phyloP scores from a whole-genome alignment of 2,113 vertebrate genomes.

The Aphyosemion australe region DNA sequence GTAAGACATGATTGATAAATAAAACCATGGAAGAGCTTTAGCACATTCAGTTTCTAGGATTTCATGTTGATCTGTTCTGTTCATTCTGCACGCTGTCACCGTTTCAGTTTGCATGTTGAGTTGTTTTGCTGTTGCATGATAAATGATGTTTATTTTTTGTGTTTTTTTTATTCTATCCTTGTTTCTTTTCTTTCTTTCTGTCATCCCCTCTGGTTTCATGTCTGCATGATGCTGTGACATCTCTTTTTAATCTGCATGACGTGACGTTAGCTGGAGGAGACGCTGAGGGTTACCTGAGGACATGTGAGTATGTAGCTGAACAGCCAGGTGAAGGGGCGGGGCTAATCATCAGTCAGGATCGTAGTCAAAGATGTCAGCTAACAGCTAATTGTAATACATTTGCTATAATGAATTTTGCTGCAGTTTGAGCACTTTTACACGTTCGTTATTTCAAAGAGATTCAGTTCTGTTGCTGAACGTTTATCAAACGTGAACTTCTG shows the following conservation, averaged over 20 bases:
- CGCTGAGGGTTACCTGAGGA: constrained; percentile 11
- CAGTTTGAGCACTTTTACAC: too few species aligned
- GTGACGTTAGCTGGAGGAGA: constrained; percentile 25
- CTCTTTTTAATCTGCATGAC: constrained; percentile 51
- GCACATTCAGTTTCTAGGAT: too few species aligned
- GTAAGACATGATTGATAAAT: too few species aligned
- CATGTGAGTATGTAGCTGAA: constrained; percentile 33
- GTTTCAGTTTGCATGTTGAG: constrained; percentile 35
- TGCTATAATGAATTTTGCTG: too few species aligned
- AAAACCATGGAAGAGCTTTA: too few species aligned
- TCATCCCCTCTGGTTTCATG: background rate
- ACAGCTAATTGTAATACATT: too few species aligned
- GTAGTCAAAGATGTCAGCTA: too few species aligned
- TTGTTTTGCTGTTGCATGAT: constrained; percentile 36
- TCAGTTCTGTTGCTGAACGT: too few species aligned
- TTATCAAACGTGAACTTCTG: too few species aligned
- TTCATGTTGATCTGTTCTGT: too few species aligned
- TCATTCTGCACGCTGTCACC: constrained; percentile 7
- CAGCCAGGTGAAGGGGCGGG: background rate
- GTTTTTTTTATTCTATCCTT: background rate
- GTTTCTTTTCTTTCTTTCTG: background rate
- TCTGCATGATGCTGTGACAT: constrained; percentile 46
- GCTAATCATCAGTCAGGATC: background rate
- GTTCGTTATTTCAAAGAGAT: too few species aligned
- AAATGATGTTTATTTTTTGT: constrained; percentile 8